Evolutionary conservation across 2,888 invertebrate genomes (phyloP).

Genomic region (Polymixis lichenea): DNA sequence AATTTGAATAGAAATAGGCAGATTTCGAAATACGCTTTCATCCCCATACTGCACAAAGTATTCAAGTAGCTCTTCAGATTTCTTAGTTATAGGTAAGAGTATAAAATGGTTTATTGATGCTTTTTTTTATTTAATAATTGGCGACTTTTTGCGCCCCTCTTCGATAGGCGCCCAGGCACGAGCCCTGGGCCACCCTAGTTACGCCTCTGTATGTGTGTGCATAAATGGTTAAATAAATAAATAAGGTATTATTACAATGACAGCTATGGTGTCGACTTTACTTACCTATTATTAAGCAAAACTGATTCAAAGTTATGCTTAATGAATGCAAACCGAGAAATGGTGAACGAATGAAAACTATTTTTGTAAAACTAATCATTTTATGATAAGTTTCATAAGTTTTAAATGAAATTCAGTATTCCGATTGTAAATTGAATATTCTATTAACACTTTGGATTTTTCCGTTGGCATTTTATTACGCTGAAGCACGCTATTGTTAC

Average conservation of each 20-base stretch:
- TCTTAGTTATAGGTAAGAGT: too few species aligned
- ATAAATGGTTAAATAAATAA: too few species aligned
- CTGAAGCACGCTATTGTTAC: constrained; percentile 32
- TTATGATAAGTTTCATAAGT: constrained; percentile 42
- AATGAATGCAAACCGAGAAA: constrained; percentile 53
- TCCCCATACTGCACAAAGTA: too few species aligned
- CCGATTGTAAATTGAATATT: constrained; percentile 58
- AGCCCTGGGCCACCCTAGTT: too few species aligned
- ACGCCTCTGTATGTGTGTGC: too few species aligned
- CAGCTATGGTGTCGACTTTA: constrained; percentile 5
- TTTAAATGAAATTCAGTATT: constrained; percentile 52
- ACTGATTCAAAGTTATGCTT: constrained; percentile 46
- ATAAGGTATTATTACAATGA: background rate
- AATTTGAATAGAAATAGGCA: too few species aligned
- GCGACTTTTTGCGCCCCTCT: too few species aligned
- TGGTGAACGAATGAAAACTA: constrained; percentile 41
- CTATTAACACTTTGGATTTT: constrained; percentile 55
- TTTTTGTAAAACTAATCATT: constrained; percentile 49
- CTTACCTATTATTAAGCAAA: constrained; percentile 20
- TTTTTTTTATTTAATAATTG: too few species aligned
- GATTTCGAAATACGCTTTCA: too few species aligned
- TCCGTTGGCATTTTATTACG: constrained; percentile 38
- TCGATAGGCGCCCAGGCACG: too few species aligned
- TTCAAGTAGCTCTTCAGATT: too few species aligned
- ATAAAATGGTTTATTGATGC: too few species aligned